Conservation (phyloP, 1,140 invertebrate species). For the Nebria ingens region DNA sequence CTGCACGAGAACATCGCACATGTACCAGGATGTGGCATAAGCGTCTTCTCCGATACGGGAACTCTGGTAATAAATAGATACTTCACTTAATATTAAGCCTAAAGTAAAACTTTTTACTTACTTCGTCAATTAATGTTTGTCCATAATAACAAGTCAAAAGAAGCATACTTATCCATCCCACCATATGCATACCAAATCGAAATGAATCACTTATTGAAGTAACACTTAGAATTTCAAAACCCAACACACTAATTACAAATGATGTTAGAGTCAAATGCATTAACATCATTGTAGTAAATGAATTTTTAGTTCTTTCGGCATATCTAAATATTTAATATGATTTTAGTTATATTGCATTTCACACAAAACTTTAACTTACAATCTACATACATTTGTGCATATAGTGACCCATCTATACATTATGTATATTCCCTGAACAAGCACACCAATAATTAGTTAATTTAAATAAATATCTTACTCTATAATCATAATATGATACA, state of each 20-base stretch:
- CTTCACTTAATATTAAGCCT: not conserved
- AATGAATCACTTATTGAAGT: constrained; percentile 11
- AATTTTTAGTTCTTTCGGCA: constrained; percentile 4
- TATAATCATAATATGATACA: constrained; percentile 14
- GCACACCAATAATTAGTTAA: no score
- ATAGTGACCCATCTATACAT: no score
- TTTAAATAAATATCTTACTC: no score
- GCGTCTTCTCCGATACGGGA: not conserved
- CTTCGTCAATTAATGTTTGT: constrained; percentile 17
- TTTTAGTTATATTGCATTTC: not conserved
- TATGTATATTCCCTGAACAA: no score
- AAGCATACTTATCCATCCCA: constrained; percentile 16
- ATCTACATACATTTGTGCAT: not conserved
- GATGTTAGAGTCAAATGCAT: constrained; percentile 16
- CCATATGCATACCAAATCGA: constrained; percentile 14
- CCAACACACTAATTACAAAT: constrained; percentile 17
- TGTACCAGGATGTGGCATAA: constrained; percentile 16
- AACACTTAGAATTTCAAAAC: constrained; percentile 16
- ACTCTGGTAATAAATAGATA: constrained; percentile 7
- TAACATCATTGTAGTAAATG: constrained; percentile 16
- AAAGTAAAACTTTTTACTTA: not conserved
- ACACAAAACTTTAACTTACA: not conserved
- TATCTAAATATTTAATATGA: no score
- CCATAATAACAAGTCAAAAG: constrained; percentile 16
- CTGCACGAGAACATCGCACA: constrained; percentile 11